Evolutionary conservation across 2,797 vertebrate genomes (phyloP), one percentile per base, ranked within the genome.

Genomic region (Mus spretus): DNA sequence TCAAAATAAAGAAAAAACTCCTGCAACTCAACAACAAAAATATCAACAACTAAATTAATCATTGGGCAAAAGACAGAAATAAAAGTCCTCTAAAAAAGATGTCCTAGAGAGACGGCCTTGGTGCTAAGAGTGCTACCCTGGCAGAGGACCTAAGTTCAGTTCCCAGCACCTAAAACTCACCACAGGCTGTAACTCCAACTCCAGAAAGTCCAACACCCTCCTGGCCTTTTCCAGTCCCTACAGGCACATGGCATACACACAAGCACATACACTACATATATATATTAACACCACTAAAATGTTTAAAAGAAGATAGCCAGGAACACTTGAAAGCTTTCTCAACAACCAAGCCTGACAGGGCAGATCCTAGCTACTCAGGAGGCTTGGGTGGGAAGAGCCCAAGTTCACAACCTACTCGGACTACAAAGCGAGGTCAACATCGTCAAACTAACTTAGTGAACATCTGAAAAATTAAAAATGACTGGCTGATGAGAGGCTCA

Each of bases 1-100:
- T 11, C 17, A 93, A 59, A 72, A 87, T 67, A 72, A 63, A 44
- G 63, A 82, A 94, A 57, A 26, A 86, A 61, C 13, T 61, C 40
- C 65, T 83, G 83, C 15, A 97, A 44, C 22, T 85, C 78, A 85
- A 53, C 44, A 86, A 59, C 31, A 90, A 40, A 81, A 94, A 61
- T 47, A 85, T 31, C 63, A 67, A 63, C 20, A 90, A 63, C 53
- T 50, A 79, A 74, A 47, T 80, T 77, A 22, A 86, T 94, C 91
- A 55, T 20, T 53, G n/a, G 40, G 1, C 22, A 63, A 83, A 83
- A 63, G 37, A 26, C 6, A 44, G 26, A 28, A 44, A 83, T 83
- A 61, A 83, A 83, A 63, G 19, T 63, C 57, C 24, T 83, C 15
- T 55, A 31, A 83, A 63, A 55, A 86, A 67, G 26, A 26, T 47